Base-by-base conservation (phyloP, 2,113 vertebrate genomes). In the Merops nubicus region DNA sequence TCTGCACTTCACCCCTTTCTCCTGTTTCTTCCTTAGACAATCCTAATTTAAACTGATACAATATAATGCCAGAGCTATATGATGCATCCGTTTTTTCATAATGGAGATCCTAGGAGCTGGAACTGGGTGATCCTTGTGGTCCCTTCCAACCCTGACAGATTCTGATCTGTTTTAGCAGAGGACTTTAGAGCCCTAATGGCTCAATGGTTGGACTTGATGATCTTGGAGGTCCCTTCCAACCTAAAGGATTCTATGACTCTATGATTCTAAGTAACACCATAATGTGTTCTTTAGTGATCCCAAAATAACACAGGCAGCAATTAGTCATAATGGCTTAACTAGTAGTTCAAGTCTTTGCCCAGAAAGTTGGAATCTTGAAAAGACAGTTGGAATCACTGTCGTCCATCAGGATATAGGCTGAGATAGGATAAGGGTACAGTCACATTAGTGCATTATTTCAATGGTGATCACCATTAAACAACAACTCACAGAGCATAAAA, bases 301-400 rank as follows among this genome's bases (percentile, higher is more conserved):
- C n/a, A 48, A 23, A 0, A 2, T 19, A 64, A 51, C 57, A 47
- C 1, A 5, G 0, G 12, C 7, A 60, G 2, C 29, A 86, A 19
- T 16, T 20, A 13, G 10, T 43, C 73, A 57, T n/a, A 69, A 3
- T 28, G 42, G 22, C 42, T 88, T 72, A 82, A 82, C 26, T 38
- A 48, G 34, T 0, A 75, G 25, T 47, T 62, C 38, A 12, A 65
- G 45, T 8, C 42, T 81, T 70, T 62, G n/a, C 18, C 45, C 60
- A 65, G 31, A 67, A 92, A 90, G 56, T 1, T 31, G 38, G 34
- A 93, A 82, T 38, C 34, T 85, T 63, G n/a, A n/a, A n/a, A n/a
- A n/a, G n/a, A n/a, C n/a, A n/a, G n/a, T n/a, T n/a, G n/a, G 56
- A 67, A 45, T 78, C 22, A 45, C 0, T 6, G 8, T 14, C 40